phyloP scores from a whole-genome alignment of 23 tunicate genomes.

The Ciona savignyi region DNA sequence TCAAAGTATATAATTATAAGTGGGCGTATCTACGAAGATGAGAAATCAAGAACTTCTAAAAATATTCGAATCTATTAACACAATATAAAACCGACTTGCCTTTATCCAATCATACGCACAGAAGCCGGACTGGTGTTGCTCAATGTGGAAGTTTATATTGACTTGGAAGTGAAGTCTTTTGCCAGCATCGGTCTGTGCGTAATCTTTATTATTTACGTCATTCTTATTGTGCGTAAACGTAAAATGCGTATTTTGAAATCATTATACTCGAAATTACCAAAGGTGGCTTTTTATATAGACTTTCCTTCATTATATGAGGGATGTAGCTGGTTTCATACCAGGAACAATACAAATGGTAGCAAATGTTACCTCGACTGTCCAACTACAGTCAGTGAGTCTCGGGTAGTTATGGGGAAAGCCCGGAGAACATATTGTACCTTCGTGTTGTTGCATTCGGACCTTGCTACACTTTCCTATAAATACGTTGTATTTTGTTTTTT shows the following conservation, averaged over 20 bases:
- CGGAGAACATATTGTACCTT: conserved; percentile 16
- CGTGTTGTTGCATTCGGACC: not conserved
- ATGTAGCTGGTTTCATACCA: too few relatives aligned
- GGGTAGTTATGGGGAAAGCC: conserved; percentile 29
- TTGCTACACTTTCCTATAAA: conserved; percentile 23
- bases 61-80: too few relatives aligned
- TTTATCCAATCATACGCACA: conserved; percentile 1
- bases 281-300: too few relatives aligned
- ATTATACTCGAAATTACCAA: too few relatives aligned
- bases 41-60: too few relatives aligned
- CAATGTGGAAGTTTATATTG: conserved; percentile 10
- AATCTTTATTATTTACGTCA: not conserved
- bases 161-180: conserved; percentile 9
- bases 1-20: too few relatives aligned
- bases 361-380: conserved; percentile 25
- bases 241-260: too few relatives aligned
- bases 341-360: not conserved
- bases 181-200: conserved; percentile 27
- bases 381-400: conserved; percentile 17
- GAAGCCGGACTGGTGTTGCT: not conserved
- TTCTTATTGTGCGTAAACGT: not conserved
- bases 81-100: too few relatives aligned
- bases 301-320: too few relatives aligned
- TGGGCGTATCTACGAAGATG: too few relatives aligned
- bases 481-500: too few relatives aligned